Percentiles rank a stretch among this genome's conserved stretches.
These are phyloP conservation scores for Pristionchus mayeri DNA, from an alignment of 2,888 invertebrate genomes.

Conservation along the genomic window DNA sequence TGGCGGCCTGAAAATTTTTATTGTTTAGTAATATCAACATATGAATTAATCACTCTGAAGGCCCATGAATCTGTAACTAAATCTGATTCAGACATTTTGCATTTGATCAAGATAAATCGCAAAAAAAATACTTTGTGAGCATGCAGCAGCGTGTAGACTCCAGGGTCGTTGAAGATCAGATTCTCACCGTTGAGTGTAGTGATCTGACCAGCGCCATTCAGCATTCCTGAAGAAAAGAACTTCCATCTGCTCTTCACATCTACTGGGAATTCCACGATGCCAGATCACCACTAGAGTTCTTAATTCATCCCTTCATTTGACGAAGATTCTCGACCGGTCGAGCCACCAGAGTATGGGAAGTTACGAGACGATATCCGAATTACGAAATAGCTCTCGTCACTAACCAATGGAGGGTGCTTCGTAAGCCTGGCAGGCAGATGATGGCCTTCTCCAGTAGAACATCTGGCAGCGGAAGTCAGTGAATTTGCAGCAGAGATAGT, in stretches of 20 bases:
- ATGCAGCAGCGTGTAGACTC: conserved; percentile 86
- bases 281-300: neutral
- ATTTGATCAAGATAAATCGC: neutral
- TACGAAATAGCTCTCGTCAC: conserved; percentile 78
- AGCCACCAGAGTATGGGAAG: too few relatives aligned
- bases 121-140: conserved; percentile 54
- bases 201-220: conserved; percentile 94
- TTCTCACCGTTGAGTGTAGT: conserved; percentile 90
- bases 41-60: too few relatives aligned
- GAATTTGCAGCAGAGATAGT: conserved; percentile 95
- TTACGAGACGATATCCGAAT: neutral
- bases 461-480: conserved; percentile 93
- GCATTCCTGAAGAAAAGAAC: conserved; percentile 81
- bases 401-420: conserved; percentile 66
- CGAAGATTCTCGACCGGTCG: too few relatives aligned
- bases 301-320: too few relatives aligned
- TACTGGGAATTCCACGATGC: neutral
- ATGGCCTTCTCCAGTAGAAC: conserved; percentile 89
- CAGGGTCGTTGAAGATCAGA: conserved; percentile 93
- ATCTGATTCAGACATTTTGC: too few relatives aligned
- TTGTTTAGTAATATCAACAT: neutral
- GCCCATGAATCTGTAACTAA: too few relatives aligned
- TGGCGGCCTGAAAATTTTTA: conserved; percentile 51
- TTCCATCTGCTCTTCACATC: neutral
- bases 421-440: conserved; percentile 90